These are phyloP conservation scores for Isichthys henryi DNA, from an alignment of 2,113 vertebrate genomes.

Conservation along the genomic window DNA sequence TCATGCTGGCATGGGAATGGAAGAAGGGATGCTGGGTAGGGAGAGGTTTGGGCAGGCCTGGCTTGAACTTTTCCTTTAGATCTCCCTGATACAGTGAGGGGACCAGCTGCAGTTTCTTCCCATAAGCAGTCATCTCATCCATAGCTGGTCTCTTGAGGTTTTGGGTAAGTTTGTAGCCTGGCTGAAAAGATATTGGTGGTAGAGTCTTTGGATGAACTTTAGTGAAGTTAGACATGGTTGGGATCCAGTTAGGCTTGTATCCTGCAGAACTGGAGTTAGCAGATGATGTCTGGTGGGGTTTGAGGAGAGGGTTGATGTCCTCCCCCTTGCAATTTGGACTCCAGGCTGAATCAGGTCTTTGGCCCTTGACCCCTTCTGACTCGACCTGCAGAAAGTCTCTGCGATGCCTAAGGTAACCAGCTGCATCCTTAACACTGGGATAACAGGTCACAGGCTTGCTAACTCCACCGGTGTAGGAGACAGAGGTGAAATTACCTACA, in stretches of 20 bases:
- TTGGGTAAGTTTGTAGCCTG: constrained; percentile 37
- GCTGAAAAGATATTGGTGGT: constrained; percentile 46
- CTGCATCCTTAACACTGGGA: constrained; percentile 31
- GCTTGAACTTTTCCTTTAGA: constrained; percentile 53
- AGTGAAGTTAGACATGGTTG: constrained; percentile 55
- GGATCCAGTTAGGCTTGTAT: constrained; percentile 37
- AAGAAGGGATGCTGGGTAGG: constrained; percentile 43
- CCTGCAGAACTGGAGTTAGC: constrained; percentile 7
- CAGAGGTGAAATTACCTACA: constrained; percentile 23
- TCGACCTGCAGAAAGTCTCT: constrained; percentile 32
- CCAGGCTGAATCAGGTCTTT: constrained; percentile 35
- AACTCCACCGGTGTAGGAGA: constrained; percentile 23
- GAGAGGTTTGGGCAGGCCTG: constrained; percentile 43
- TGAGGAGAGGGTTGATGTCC: constrained; percentile 21
- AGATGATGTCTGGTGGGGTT: constrained; percentile 13
- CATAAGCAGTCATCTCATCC: constrained; percentile 28
- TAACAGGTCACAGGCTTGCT: constrained; percentile 34
- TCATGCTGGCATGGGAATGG: constrained; percentile 30
- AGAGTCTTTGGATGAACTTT: constrained; percentile 52
- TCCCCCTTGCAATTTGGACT: constrained; percentile 32
- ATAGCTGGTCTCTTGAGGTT: constrained; percentile 31
- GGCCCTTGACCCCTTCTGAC: constrained; percentile 29
- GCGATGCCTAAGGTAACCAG: constrained; percentile 21
- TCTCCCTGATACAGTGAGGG: constrained; percentile 40
- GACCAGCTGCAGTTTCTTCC: constrained; percentile 40